Base-by-base conservation (phyloP, 2,113 vertebrate species). In the Micronycteris hirsuta region DNA sequence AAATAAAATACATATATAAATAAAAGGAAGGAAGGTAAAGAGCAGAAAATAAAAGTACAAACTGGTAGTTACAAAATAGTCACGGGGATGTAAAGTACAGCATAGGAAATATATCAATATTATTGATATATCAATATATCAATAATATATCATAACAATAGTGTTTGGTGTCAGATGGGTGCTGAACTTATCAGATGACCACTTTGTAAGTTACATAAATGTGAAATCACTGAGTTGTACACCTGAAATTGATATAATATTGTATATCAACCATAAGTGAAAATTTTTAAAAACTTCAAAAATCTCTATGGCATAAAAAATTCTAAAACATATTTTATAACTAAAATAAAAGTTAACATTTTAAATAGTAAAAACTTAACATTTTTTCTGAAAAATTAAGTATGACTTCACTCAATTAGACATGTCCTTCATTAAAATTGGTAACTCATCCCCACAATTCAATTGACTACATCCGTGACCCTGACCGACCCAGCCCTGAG, bases 261-360 rank as follows among this genome's bases (percentile, higher is more conserved):
- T 49, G 10, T 52, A 22, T 13, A 33, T 6, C 45, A 77, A 77
- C 31, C 17, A 1, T n/a, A 43, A 43, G 15, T 73, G 3, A 43
- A 73, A 43, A 41, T 24, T 24, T 71, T 28, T 28, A 87, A 92
- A 67, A 68, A 47, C 41, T 93, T 89, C 41, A 78, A 78, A 89
- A 93, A 68, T 81, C 12, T 76, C 43, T 83, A 84, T 16, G 47
- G 1, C 26, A 20, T 52, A 31, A 95, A 26, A 93, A 93, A 56
- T 17, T 78, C 6, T 68, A 74, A 96, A 86, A 83, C 61, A 43
- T 24, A 67, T 58, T 91, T 95, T 86, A 82, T 24, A 78, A 41
- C n/a, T 86, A 58, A 86, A 77, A 86, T 77, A 71, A 89, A 91
- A 63, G 7, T 38, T 88, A 92, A 74, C 20, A 83, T 82, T 94